A percentile compares a stretch with the other conserved stretches of the same genome.
Conservation (phyloP, 2,888 invertebrate genomes). For the Chrysolina haemoptera region DNA sequence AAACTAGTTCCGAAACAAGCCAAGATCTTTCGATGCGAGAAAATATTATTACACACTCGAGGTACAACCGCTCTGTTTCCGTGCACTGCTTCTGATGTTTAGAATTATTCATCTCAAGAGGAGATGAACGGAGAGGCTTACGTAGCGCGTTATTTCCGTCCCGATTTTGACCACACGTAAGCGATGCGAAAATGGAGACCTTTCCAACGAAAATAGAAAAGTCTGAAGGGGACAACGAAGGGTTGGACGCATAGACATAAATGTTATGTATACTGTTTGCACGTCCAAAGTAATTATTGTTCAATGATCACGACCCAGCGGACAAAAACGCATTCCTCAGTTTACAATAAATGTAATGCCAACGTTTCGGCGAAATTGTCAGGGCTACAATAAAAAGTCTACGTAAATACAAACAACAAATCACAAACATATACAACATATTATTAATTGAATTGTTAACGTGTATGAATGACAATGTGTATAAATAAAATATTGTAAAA, state of each 20-base stretch:
- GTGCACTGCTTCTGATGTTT: constrained; percentile 37
- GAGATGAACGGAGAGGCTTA: constrained; percentile 38
- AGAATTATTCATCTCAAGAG: constrained; percentile 48
- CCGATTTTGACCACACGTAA: constrained; percentile 43
- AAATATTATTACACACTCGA: constrained; percentile 8
- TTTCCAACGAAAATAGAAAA: constrained; percentile 44
- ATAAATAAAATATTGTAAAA: no score
- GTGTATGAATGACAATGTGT: no score
- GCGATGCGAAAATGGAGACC: constrained; percentile 46
- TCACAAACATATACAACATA: no score
- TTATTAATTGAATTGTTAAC: no score
- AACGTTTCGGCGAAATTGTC: no score
- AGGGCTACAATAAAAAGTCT: no score
- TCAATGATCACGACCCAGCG: no score
- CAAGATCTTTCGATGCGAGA: background rate
- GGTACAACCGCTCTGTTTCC: constrained; percentile 11
- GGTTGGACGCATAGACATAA: constrained; percentile 28
- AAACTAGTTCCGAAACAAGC: background rate
- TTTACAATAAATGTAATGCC: no score
- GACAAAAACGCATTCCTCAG: no score
- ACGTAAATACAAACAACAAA: no score
- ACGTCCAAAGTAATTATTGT: no score
- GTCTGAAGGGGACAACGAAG: constrained; percentile 33
- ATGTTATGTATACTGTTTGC: no score
- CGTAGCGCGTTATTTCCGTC: constrained; percentile 40